Conservation (phyloP, 2,797 vertebrate genomes). For the Sebastes kiyomatsui region DNA sequence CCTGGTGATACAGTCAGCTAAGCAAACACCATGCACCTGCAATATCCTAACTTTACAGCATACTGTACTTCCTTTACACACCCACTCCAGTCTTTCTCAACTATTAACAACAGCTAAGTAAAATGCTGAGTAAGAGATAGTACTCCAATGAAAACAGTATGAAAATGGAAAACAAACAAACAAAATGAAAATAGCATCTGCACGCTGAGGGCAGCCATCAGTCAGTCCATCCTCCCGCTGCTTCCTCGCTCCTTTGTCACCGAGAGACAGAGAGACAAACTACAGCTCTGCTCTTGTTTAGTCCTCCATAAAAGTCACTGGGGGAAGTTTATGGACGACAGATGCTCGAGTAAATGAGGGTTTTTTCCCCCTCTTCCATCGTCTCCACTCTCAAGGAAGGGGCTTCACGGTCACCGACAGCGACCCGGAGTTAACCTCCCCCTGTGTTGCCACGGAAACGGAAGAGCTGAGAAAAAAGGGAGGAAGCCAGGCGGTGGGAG, state of each 20-base stretch:
- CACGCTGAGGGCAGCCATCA: constrained; percentile 60
- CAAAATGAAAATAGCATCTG: constrained; percentile 67
- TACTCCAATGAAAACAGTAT: constrained; percentile 4
- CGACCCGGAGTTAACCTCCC: constrained; percentile 81
- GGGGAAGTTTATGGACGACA: constrained; percentile 82
- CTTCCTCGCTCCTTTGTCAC: constrained; percentile 73
- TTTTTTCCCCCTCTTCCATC: constrained; percentile 37
- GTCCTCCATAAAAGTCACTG: constrained; percentile 81
- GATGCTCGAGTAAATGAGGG: constrained; percentile 80
- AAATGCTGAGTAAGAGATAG: constrained; percentile 6
- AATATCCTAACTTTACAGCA: constrained; percentile 17
- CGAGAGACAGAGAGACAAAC: constrained; percentile 43
- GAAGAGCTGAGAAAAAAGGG: constrained; percentile 74
- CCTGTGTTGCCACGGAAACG: constrained; percentile 73
- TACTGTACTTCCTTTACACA: constrained; percentile 5
- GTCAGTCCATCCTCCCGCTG: constrained; percentile 65
- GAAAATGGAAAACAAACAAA: constrained; percentile 36
- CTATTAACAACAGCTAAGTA: not conserved
- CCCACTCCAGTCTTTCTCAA: not conserved
- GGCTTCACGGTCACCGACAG: constrained; percentile 61
- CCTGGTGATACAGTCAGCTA: constrained; percentile 13
- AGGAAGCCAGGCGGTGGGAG: constrained; percentile 73
- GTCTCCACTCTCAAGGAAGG: constrained; percentile 54
- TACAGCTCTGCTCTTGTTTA: constrained; percentile 74
- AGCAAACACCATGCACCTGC: constrained; percentile 51